These are phyloP conservation scores for Sinocyclocheilus anshuiensis DNA, from an alignment of 2,113 vertebrate species.

Conservation along the genomic window DNA sequence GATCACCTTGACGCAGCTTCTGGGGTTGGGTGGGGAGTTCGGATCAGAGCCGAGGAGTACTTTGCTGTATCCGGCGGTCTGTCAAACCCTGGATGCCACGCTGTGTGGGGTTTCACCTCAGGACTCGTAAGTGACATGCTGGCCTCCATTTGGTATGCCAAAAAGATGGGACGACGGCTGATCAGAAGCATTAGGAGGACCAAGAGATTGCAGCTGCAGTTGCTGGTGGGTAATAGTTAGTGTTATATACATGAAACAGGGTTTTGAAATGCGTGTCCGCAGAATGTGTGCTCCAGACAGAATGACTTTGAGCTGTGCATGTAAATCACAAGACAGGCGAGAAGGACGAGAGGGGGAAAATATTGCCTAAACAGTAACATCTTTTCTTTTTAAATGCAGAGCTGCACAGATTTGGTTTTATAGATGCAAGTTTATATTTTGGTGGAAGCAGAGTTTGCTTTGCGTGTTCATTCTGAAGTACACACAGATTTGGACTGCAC, in stretches of 20 bases:
- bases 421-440: neutral
- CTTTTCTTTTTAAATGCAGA: neutral
- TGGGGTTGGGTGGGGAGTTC: slow-evolving; percentile 38
- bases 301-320: slow-evolving; percentile 46
- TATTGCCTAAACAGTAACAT: neutral
- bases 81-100: neutral
- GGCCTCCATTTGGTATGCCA: slow-evolving; percentile 70
- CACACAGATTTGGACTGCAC: neutral
- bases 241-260: slow-evolving; percentile 4
- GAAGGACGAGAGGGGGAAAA: neutral
- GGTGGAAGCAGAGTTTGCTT: neutral
- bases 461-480: neutral
- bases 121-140: slow-evolving; percentile 65
- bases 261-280: slow-evolving; percentile 39
- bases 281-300: slow-evolving; percentile 15
- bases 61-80: neutral
- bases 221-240: slow-evolving; percentile 67
- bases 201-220: slow-evolving; percentile 64
- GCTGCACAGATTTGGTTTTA: neutral
- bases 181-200: slow-evolving; percentile 66
- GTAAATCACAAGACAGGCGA: slow-evolving; percentile 39
- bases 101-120: neutral
- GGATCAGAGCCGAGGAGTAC: slow-evolving; percentile 40
- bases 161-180: slow-evolving; percentile 70
- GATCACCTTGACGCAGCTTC: slow-evolving; percentile 40